Evolutionary conservation across 2,888 invertebrate genomes (phyloP).

Genomic region (Hemaris fuciformis): DNA sequence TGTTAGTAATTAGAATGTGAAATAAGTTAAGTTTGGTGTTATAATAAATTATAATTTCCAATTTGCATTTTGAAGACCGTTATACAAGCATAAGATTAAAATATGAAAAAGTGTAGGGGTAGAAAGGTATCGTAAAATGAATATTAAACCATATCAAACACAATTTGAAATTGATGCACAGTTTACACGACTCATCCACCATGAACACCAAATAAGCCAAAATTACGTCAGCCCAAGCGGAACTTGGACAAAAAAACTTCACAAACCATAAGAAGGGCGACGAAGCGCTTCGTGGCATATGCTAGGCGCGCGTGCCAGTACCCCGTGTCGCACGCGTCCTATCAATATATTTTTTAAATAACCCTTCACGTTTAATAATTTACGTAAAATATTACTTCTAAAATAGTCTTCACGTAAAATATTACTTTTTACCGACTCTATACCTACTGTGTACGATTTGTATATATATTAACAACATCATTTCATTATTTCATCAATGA

Average conservation of each 20-base stretch:
- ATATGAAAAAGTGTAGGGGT: background rate
- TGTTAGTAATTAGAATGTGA: no score
- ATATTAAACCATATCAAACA: background rate
- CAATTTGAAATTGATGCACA: constrained; percentile 19
- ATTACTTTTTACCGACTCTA: no score
- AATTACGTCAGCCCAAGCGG: constrained; percentile 23
- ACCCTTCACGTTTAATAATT: no score
- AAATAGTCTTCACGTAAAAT: no score
- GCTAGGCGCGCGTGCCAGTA: constrained; percentile 50
- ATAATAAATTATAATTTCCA: no score
- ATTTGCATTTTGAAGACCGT: no score
- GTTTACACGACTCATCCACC: constrained; percentile 29
- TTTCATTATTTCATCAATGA: background rate
- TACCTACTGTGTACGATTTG: no score
- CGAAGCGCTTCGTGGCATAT: constrained; percentile 51
- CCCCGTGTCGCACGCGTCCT: constrained; percentile 32
- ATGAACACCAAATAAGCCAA: constrained; percentile 28
- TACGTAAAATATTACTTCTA: no score
- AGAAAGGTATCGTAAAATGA: background rate
- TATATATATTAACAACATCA: background rate
- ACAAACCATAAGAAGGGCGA: constrained; percentile 31
- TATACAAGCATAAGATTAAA: background rate
- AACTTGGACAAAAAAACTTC: constrained; percentile 34
- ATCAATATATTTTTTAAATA: background rate
- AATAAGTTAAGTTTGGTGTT: no score